phyloP scores from a whole-genome alignment of 2,888 invertebrate genomes.

The Oxytorus armatus region DNA sequence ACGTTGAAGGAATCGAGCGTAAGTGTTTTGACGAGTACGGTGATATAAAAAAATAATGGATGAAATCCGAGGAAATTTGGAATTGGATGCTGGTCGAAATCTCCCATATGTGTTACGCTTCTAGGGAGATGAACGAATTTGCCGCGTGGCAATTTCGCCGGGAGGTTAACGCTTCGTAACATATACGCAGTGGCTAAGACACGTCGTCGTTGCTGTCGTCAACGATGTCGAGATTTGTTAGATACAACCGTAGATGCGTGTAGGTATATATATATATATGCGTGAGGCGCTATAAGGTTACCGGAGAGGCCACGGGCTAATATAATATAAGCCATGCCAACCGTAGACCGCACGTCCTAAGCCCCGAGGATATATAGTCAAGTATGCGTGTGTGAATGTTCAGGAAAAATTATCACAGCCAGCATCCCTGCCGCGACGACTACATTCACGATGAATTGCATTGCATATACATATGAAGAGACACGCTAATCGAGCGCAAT shows the following conservation, averaged over 20 bases:
- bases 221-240: constrained; percentile 41
- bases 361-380: constrained; percentile 32
- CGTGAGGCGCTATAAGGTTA: constrained; percentile 46
- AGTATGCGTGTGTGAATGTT: constrained; percentile 28
- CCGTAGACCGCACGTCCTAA: constrained; percentile 27
- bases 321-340: constrained; percentile 35
- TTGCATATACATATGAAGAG: constrained; percentile 46
- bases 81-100: background rate
- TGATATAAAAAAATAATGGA: background rate
- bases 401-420: constrained; percentile 55
- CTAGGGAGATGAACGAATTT: constrained; percentile 29
- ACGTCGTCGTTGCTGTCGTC: constrained; percentile 57
- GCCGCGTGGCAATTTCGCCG: constrained; percentile 51
- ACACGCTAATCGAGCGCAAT: constrained; percentile 75
- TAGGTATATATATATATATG: constrained; percentile 29
- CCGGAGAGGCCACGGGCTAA: constrained; percentile 33
- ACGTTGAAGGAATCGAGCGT: no score
- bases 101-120: background rate
- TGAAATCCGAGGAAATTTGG: no score
- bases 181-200: constrained; percentile 50
- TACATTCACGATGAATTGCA: constrained; percentile 48
- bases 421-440: constrained; percentile 50
- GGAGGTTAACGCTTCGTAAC: constrained; percentile 10
- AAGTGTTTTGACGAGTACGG: no score
- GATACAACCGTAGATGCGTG: constrained; percentile 28